Percentiles rank a stretch among this genome's conserved stretches.
Evolutionary conservation across 1,140 invertebrate species (phyloP).

Genomic region (Diabrotica virgifera): DNA sequence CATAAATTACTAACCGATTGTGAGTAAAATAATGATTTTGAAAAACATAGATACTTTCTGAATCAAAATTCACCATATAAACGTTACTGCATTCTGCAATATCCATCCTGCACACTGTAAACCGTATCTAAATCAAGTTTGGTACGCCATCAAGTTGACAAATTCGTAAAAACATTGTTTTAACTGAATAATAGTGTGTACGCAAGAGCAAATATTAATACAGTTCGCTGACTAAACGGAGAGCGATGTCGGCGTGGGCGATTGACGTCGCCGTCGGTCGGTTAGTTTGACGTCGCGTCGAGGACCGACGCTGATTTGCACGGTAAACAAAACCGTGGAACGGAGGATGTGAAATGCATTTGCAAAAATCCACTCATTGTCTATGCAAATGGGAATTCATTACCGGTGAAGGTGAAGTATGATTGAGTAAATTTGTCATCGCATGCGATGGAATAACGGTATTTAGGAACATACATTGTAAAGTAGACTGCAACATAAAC

Average conservation of each 20-base stretch:
- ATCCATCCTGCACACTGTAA: conserved; percentile 3
- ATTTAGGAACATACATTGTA: too few species aligned
- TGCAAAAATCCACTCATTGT: too few species aligned
- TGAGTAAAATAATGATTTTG: too few species aligned
- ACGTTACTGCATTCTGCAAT: conserved; percentile 5
- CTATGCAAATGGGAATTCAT: too few species aligned
- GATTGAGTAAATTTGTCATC: conserved; percentile 4
- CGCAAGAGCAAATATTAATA: conserved; percentile 1
- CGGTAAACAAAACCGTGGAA: too few species aligned
- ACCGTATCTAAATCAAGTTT: conserved; percentile 14
- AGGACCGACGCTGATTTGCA: too few species aligned
- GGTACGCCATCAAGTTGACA: conserved; percentile 11
- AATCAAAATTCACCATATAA: too few species aligned
- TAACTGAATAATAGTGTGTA: conserved; percentile 9
- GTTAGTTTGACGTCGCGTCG: neutral
- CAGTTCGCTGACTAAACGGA: neutral
- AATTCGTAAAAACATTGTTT: conserved; percentile 11
- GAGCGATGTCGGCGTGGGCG: neutral
- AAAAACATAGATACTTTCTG: too few species aligned
- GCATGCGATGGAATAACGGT: neutral
- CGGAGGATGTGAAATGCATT: too few species aligned
- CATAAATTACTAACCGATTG: too few species aligned
- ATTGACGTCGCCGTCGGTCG: neutral
- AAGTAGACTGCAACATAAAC: too few species aligned
- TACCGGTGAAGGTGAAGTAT: neutral